These are phyloP conservation scores for Epizoanthus fatuus DNA, from an alignment of 92 coral and sea anemone species.

Conservation along the genomic window DNA sequence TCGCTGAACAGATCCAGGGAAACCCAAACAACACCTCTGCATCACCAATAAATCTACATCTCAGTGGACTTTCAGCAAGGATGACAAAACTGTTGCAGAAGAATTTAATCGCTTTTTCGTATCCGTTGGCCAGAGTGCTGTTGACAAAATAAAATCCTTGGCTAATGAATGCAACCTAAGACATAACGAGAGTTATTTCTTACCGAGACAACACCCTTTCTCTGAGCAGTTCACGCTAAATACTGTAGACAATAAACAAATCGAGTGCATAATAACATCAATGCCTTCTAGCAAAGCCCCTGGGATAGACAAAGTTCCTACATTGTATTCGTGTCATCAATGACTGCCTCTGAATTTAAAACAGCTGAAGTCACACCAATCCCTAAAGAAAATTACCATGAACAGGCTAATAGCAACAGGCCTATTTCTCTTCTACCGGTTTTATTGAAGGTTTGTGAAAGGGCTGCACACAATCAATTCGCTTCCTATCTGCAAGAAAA, in stretches of 20 bases:
- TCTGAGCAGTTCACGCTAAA: conserved; percentile 43
- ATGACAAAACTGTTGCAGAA: neutral
- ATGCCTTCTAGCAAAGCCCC: conserved; percentile 47
- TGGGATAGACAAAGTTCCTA: conserved; percentile 42
- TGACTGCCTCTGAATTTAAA: conserved; percentile 17
- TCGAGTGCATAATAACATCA: conserved; percentile 27
- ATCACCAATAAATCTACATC: too few relatives aligned
- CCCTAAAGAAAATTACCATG: conserved; percentile 54
- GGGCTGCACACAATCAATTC: conserved; percentile 48
- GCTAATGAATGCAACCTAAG: neutral
- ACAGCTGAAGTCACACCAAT: conserved; percentile 60
- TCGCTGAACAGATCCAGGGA: too few relatives aligned
- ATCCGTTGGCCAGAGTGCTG: neutral
- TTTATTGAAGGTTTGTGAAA: conserved; percentile 62
- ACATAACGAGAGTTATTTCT: neutral
- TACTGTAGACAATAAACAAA: conserved; percentile 19
- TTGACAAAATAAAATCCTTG: conserved; percentile 2
- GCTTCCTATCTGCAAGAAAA: too few relatives aligned
- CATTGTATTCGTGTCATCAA: conserved; percentile 30
- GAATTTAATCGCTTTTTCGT: neutral
- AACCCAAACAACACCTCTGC: too few relatives aligned
- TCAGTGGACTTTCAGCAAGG: too few relatives aligned
- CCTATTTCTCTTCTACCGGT: conserved; percentile 64
- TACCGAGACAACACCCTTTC: neutral
- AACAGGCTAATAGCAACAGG: conserved; percentile 49